Evolutionary conservation across 2,113 vertebrate genomes (phyloP).

Genomic region (Chlorodrepanis virens): DNA sequence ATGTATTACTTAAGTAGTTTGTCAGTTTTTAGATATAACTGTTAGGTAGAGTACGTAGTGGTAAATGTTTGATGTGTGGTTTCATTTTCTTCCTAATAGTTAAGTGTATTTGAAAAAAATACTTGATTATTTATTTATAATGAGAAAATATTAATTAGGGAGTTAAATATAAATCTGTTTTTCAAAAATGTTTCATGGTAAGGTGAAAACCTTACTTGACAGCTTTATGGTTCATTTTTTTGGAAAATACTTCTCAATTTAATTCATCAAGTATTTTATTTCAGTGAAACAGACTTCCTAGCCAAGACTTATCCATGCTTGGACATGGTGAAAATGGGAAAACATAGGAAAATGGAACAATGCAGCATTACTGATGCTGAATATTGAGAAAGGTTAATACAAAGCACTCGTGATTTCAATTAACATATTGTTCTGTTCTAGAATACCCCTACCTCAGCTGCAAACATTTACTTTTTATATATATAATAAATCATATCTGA

Average conservation of each 20-base stretch:
- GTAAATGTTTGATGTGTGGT: background rate
- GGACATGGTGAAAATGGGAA: background rate
- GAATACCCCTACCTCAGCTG: background rate
- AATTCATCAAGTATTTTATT: constrained; percentile 5
- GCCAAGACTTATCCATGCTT: background rate
- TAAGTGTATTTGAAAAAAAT: background rate
- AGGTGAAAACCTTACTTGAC: background rate
- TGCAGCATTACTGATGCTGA: background rate
- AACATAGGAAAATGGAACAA: constrained; percentile 7
- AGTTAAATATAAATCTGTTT: background rate
- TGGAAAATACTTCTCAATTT: background rate
- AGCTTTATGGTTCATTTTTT: background rate
- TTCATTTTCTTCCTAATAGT: background rate
- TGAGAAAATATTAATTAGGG: background rate
- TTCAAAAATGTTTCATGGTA: background rate
- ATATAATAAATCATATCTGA: background rate
- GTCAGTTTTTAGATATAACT: background rate
- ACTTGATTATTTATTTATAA: background rate
- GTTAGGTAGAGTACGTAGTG: background rate
- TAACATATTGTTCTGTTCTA: background rate
- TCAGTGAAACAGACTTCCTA: background rate
- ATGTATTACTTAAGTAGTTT: background rate
- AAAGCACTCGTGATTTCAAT: background rate
- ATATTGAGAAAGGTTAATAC: constrained; percentile 43
- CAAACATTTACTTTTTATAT: background rate